Evolutionary conservation across 1,140 invertebrate genomes (phyloP), one percentile per base, ranked within the genome.

Genomic region (Aphaenogaster floridana): DNA sequence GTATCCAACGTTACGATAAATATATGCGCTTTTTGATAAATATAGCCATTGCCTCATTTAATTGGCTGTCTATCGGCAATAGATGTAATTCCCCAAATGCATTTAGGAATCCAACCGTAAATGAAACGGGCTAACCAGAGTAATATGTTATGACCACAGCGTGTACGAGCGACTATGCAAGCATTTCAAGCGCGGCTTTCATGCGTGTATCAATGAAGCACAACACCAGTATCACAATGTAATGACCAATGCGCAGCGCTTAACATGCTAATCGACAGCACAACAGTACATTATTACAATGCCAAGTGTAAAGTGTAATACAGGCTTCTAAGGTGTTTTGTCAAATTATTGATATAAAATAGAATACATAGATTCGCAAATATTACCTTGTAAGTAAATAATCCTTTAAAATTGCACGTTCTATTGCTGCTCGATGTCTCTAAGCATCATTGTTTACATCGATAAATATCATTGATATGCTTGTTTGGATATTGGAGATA

Each of bases 131-230:
- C 50, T 28, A 66, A 66, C 61, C 50, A 34, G 34, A 50, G 39
- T 68, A 68, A 80, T 68, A 68, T 68, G 61, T 71, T 71, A 45
- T 57, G 36, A 72, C 52, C 79, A 28, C 79, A 57, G 21, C 34
- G 36, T 50, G 36, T 50, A 45, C 50, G 21, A 81, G 36, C 39
- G 79, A 45, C 79, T 57, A n/a, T 45, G 79, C 68, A 81, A 71
- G 52, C 79, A 71, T 57, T 66, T 79, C 42, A 21, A 66, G 17
- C 61, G 34, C 45, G 77, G 13, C 50, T 79, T 79, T 79, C 77
- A 57, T 63, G 76, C 57, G 45, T 79, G 45, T 50, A 79, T 79
- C 45, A 79, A 79, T 66, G 77, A 48, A 79, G 39, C 11, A 64
- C 42, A 66, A 66, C 15, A 66, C 50, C 45, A 36, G 61, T 79